phyloP scores from a whole-genome alignment of 2,113 vertebrate species.

The Pycnonotus jocosus region DNA sequence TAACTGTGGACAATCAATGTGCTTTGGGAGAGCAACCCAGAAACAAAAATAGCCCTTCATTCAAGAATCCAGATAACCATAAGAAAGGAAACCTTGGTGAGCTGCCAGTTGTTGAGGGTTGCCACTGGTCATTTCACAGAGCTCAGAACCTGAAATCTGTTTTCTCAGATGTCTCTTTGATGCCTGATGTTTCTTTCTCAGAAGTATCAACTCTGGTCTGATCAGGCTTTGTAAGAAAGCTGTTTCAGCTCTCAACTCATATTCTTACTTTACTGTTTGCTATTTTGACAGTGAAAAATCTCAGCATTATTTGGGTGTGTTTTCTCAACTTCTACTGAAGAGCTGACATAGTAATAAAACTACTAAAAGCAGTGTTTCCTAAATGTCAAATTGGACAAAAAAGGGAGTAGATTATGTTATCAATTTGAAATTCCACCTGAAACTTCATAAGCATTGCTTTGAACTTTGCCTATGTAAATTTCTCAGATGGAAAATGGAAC shows the following conservation, averaged over 20 bases:
- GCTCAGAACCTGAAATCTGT: background rate
- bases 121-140: accelerated
- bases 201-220: background rate
- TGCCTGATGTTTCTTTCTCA: accelerated
- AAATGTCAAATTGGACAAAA: background rate
- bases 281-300: background rate
- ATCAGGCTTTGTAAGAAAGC: background rate
- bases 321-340: background rate
- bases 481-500: background rate
- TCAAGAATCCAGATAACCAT: background rate
- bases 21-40: background rate
- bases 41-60: background rate
- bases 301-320: too few species aligned
- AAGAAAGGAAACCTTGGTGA: background rate
- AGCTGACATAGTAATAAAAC: background rate
- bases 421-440: background rate
- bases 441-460: accelerated
- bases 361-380: background rate
- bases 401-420: background rate
- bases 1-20: too few species aligned
- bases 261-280: background rate
- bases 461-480: background rate
- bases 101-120: background rate
- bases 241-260: background rate
- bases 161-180: background rate